These are phyloP conservation scores for Micrasema minimum DNA, from an alignment of 1,140 invertebrate genomes.

Conservation along the genomic window DNA sequence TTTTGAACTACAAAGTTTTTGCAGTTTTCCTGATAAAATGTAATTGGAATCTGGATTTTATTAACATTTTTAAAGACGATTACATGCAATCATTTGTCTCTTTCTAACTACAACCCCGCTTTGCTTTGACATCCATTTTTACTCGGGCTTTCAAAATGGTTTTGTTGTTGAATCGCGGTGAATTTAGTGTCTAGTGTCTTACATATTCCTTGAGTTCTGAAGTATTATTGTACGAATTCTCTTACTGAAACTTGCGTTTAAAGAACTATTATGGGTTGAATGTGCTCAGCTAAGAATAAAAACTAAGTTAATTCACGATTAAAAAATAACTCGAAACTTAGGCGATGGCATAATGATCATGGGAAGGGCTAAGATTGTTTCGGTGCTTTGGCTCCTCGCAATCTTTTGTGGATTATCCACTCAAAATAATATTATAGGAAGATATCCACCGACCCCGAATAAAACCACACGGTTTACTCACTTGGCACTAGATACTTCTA, in stretches of 20 bases:
- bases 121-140: conserved; percentile 47
- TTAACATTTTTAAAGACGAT: conserved; percentile 16
- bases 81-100: conserved; percentile 6
- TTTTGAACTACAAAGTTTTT: too few relatives aligned
- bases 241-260: background rate
- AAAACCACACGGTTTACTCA: conserved; percentile 59
- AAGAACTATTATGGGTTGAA: conserved; percentile 40
- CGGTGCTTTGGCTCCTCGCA: conserved; percentile 42
- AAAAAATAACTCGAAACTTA: conserved; percentile 26
- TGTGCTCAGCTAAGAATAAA: conserved; percentile 19
- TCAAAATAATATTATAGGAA: conserved; percentile 33
- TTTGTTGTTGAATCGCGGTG: conserved; percentile 44
- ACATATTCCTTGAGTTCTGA: conserved; percentile 18
- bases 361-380: conserved; percentile 39
- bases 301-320: conserved; percentile 20
- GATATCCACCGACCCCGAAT: conserved; percentile 41
- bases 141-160: conserved; percentile 47
- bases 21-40: too few relatives aligned
- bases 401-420: conserved; percentile 31
- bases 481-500: conserved; percentile 65
- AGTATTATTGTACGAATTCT: background rate
- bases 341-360: conserved; percentile 45
- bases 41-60: too few relatives aligned
- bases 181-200: conserved; percentile 18
- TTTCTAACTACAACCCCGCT: conserved; percentile 37